These are phyloP conservation scores for Sula dactylatra DNA, from an alignment of 2,113 vertebrate genomes.

Conservation along the genomic window DNA sequence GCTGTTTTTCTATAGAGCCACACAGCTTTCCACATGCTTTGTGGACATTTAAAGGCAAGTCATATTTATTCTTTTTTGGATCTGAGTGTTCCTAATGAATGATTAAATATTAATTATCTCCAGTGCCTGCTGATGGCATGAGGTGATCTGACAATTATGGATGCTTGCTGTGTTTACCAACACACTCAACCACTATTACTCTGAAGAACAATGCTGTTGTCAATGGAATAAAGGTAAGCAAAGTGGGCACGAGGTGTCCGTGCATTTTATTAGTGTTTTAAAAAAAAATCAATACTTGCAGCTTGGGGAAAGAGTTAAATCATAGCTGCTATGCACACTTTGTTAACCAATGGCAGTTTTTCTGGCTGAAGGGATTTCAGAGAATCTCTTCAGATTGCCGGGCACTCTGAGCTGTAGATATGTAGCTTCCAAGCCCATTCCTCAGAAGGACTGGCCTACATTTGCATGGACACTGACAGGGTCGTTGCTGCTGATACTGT, in stretches of 20 bases:
- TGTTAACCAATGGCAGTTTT: not conserved
- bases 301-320: not conserved
- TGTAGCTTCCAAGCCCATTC: not conserved
- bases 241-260: not conserved
- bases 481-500: not conserved
- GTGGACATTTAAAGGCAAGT: not conserved
- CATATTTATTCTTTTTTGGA: not conserved
- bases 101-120: not conserved
- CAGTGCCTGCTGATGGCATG: not conserved
- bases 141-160: not conserved
- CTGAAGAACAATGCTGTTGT: not conserved
- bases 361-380: not conserved
- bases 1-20: not conserved
- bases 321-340: not conserved
- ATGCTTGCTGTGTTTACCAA: not conserved
- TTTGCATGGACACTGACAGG: not conserved
- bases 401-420: not conserved
- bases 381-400: not conserved
- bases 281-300: not conserved
- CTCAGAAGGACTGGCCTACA: not conserved
- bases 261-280: not conserved
- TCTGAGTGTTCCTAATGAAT: not conserved
- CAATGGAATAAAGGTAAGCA: not conserved
- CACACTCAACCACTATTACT: not conserved
- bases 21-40: not conserved